Evolutionary conservation across 1,140 invertebrate species (phyloP), one percentile per base, ranked within the genome.

Genomic region (Nebria ingens): DNA sequence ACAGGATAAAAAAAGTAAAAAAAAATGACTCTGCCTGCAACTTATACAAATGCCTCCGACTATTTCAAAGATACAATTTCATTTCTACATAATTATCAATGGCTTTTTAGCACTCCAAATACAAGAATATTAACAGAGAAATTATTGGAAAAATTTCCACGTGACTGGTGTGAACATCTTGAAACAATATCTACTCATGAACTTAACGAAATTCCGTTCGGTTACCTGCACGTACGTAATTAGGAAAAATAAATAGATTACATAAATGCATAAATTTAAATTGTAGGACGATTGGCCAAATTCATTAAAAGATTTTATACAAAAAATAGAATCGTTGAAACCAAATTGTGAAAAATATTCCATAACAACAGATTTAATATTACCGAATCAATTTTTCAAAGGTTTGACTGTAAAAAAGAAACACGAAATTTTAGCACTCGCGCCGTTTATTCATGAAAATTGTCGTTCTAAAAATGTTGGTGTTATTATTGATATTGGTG

Each of bases 401-500:
- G 70, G 72, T 50, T 61, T 85, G 40, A 76, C 72, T 55, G 15
- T 53, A 1, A 89, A 89, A 60, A 89, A 89, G 62, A 73, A 76
- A 59, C 81, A 87, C 53, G 86, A 89, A 75, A 83, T 87, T 55
- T 54, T 76, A 11, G 66, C 76, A 58, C 69, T 87, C 19, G 75
- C 81, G 2, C 64, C 76, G 22, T 69, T 83, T 56, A 76, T 87
- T 23, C 65, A 78, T 53, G 54, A 69, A 12, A 63, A 81, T 34
- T 86, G 83, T 60, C 54, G 67, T 42, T 58, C 73, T 49, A 52
- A 67, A 19, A 65, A 71, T 9, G 74, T 81, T 60, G 62, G 73
- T 56, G 71, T 78, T n/a, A 74, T 91, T 42, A 71, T 92, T 3
- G 90, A 92, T 73, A 76, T 91, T 61, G 90, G 89, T n/a, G 79